Evolutionary conservation across 2,113 vertebrate genomes (phyloP).

Genomic region (Amblyornis subalaris): DNA sequence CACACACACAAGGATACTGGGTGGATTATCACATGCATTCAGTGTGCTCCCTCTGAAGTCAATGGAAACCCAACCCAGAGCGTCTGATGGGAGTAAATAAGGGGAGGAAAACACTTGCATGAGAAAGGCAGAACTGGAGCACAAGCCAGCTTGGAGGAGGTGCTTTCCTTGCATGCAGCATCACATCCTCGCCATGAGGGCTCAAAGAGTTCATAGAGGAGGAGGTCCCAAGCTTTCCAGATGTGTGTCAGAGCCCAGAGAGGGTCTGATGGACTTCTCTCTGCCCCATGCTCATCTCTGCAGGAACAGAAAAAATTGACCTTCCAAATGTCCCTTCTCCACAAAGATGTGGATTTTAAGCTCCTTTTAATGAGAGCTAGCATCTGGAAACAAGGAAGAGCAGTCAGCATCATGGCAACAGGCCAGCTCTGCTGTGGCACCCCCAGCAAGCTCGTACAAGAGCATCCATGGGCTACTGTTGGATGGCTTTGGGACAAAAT

Average conservation of each 20-base stretch:
- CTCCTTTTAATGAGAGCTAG: conserved; percentile 36
- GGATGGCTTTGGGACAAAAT: not conserved
- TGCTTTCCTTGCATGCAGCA: not conserved
- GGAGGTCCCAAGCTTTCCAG: conserved; percentile 28
- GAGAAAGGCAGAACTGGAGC: not conserved
- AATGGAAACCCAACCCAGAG: conserved; percentile 20
- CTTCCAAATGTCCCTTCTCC: conserved; percentile 35
- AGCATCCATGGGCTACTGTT: not conserved
- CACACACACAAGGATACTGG: conserved; percentile 17
- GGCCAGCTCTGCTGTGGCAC: conserved; percentile 16
- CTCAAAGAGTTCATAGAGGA: not conserved
- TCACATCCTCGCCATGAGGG: not conserved
- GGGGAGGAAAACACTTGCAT: not conserved
- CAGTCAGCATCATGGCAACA: not conserved
- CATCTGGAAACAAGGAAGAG: conserved; percentile 49
- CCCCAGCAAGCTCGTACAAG: not conserved
- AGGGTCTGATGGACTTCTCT: conserved; percentile 27
- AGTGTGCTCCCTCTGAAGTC: conserved; percentile 1
- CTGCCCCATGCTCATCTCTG: conserved; percentile 21
- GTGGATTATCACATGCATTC: conserved; percentile 28
- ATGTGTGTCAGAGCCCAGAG: conserved; percentile 21
- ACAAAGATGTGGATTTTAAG: conserved; percentile 8
- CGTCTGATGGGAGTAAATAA: not conserved
- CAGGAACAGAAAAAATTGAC: conserved; percentile 31
- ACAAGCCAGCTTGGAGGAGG: not conserved